Evolutionary conservation across 2,888 invertebrate genomes (phyloP), one percentile per base, ranked within the genome.

Genomic region (Heliothis peltigera): DNA sequence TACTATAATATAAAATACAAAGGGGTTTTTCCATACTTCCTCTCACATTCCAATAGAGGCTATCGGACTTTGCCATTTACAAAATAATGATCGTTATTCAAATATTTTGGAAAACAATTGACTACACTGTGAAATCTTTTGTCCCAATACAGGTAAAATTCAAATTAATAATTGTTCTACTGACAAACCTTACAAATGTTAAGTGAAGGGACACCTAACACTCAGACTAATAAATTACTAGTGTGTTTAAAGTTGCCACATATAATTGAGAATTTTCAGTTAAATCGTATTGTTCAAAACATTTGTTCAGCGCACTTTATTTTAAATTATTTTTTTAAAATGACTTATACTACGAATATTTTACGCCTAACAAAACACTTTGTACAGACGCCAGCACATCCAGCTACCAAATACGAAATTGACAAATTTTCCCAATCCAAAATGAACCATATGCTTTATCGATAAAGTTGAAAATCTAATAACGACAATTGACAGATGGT

Each of bases 121-220:
- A 10, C 18, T 1, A 43, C 7, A 10, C 12, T 43, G 43, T 19
- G 12, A 4, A 42, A 57, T 74, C 35, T 17, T 5, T 52, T 48
- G 43, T 25, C 28, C 39, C 8, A 32, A 18, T 28, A 8, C 35
- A 56, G 28, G 46, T 43, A 55, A 28, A 55, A 17, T 21, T 54
- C 7, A 39, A 17, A 56, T 39, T 46, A 46, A 17, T 21, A 32
- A 39, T 19, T 46, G 32, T 68, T 58, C 46, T 52, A 65, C 57
- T 65, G 66, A 28, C 28, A 28, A 10, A 10, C 10, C 28, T 10
- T 28, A 28, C 28, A 28, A 28, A 28, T 74, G 75, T 75, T 74
- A 81, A 83, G 85, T 84, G 85, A 85, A 85, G 82, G 84, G 85
- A 75, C 69, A 47, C 52, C 22, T 10, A 63, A 56, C n/a, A n/a